Conservation (phyloP, 2,113 vertebrate species). For the Hipposideros armiger region DNA sequence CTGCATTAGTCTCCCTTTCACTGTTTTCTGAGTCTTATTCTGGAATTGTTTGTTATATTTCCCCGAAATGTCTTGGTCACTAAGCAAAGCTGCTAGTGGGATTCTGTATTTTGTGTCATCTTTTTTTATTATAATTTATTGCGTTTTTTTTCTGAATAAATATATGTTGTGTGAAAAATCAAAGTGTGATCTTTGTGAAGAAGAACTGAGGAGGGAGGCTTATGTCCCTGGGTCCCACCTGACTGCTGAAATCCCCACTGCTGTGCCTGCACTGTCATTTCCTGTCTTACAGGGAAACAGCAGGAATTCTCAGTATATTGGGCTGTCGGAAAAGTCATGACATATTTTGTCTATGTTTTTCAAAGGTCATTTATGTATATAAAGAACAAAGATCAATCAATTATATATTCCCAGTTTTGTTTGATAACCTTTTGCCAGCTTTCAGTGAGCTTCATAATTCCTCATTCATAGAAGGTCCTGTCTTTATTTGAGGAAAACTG, state of each 20-base stretch:
- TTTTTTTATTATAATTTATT: constrained; percentile 87
- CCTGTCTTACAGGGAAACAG: constrained; percentile 11
- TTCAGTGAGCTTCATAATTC: too few relatives aligned
- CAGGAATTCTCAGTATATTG: constrained; percentile 36
- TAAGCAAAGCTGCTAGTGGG: constrained; percentile 83
- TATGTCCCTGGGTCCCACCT: background rate
- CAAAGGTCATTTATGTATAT: too few relatives aligned
- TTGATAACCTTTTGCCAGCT: too few relatives aligned
- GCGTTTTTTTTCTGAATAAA: constrained; percentile 83
- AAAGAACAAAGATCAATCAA: too few relatives aligned
- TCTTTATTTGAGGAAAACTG: too few relatives aligned
- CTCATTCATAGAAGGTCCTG: too few relatives aligned
- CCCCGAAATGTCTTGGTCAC: constrained; percentile 70
- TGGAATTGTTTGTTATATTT: constrained; percentile 75
- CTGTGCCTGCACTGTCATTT: background rate
- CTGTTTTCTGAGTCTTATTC: constrained; percentile 73
- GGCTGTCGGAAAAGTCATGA: background rate
- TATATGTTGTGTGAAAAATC: constrained; percentile 79
- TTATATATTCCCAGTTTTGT: too few relatives aligned
- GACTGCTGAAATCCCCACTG: background rate
- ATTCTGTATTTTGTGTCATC: constrained; percentile 81
- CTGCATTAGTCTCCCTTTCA: constrained; percentile 66
- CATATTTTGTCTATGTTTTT: too few relatives aligned
- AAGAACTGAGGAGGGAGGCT: background rate
- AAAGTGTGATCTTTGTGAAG: constrained; percentile 51